Conservation (phyloP, 2,113 vertebrate species). For the Ctenomys sociabilis region DNA sequence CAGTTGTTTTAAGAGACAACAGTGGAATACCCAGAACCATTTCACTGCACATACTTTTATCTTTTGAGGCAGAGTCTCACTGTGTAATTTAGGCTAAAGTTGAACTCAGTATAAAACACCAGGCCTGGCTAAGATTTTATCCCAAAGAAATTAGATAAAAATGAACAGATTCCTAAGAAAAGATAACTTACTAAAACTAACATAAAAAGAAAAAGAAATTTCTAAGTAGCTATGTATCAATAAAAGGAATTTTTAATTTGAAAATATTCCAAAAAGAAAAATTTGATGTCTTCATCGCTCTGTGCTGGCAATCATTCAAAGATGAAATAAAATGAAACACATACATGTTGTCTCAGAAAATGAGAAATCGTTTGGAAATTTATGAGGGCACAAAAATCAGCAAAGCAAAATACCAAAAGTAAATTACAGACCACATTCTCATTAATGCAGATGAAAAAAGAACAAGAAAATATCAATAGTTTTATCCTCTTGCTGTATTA, state of each 20-base stretch:
- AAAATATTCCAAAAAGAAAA: slow-evolving; percentile 45
- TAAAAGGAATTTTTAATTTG: neutral
- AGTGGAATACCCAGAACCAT: neutral
- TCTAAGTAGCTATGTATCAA: neutral
- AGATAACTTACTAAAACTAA: neutral
- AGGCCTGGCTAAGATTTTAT: neutral
- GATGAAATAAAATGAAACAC: slow-evolving; percentile 5
- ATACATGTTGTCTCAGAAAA: slow-evolving; percentile 21
- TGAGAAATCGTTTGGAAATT: neutral
- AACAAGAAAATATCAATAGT: neutral
- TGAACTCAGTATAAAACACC: neutral
- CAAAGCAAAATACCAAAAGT: neutral
- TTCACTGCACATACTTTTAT: neutral
- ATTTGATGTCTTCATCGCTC: slow-evolving; percentile 15
- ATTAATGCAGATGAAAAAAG: neutral
- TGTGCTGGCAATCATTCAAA: neutral
- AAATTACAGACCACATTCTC: neutral
- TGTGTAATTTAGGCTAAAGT: neutral
- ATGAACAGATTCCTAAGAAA: slow-evolving; percentile 6
- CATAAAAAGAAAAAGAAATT: neutral
- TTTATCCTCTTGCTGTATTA: neutral
- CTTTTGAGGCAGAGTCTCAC: neutral
- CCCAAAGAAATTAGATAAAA: neutral
- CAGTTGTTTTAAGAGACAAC: neutral
- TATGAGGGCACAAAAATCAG: neutral